Conservation (phyloP, 2,797 vertebrate genomes). For the Balearica regulorum region DNA sequence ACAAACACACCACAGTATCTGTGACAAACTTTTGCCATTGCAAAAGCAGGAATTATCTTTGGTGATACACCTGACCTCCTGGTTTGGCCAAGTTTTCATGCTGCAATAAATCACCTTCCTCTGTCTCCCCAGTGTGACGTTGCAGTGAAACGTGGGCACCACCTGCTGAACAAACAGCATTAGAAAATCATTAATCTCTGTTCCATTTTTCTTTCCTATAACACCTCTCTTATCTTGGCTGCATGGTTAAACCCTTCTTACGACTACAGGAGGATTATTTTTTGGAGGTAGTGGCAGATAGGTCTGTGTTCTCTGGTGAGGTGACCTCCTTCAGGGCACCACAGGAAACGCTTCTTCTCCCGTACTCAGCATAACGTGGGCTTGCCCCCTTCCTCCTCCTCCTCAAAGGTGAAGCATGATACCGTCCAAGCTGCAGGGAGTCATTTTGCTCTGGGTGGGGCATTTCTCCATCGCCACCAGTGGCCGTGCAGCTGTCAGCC, state of each 20-base stretch:
- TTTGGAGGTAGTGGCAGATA: not conserved
- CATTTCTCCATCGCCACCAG: not conserved
- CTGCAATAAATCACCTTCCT: not conserved
- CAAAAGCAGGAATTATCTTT: not conserved
- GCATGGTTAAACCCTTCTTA: not conserved
- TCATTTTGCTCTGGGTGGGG: not conserved
- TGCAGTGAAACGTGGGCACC: not conserved
- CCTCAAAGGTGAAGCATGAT: not conserved
- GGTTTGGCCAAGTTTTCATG: not conserved
- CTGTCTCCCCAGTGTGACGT: not conserved
- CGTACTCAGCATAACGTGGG: not conserved
- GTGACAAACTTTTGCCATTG: not conserved
- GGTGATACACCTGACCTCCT: not conserved
- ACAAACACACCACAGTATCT: not conserved
- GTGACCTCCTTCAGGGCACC: not conserved
- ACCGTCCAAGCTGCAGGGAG: not conserved
- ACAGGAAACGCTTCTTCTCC: not conserved
- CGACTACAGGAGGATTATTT: not conserved
- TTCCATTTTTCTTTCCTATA: not conserved
- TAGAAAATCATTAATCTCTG: not conserved
- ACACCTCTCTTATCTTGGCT: not conserved
- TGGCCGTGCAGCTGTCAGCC: not conserved
- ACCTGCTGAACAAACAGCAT: constrained; percentile 9
- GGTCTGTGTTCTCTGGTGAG: not conserved
- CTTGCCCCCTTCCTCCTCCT: not conserved